phyloP scores from a whole-genome alignment of 2,113 vertebrate species.

The Neodontobutis hainanensis region DNA sequence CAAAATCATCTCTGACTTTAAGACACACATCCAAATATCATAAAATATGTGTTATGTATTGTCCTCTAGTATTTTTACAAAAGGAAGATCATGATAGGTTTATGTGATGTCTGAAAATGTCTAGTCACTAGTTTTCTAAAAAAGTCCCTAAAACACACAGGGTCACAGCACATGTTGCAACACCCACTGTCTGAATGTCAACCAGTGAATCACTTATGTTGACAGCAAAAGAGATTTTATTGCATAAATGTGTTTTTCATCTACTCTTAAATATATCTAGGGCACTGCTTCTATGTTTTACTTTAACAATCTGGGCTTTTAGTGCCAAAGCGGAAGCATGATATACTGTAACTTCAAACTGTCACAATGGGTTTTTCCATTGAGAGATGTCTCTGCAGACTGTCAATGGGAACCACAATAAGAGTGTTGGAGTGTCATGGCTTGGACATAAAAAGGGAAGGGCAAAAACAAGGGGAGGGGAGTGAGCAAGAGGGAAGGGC shows the following conservation, averaged over 20 bases:
- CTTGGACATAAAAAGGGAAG: slow-evolving; percentile 27
- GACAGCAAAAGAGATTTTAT: neutral
- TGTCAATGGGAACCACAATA: neutral
- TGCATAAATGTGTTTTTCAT: slow-evolving; percentile 5
- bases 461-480: slow-evolving; percentile 9
- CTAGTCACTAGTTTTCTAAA: neutral
- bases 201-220: neutral
- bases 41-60: neutral
- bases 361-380: neutral
- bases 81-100: neutral
- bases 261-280: neutral
- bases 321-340: neutral
- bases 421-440: neutral
- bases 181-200: slow-evolving; percentile 1
- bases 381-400: neutral
- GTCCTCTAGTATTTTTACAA: neutral
- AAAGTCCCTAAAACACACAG: neutral
- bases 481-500: slow-evolving; percentile 22
- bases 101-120: neutral
- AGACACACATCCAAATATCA: no score
- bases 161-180: neutral
- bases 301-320: slow-evolving; percentile 15
- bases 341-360: slow-evolving; percentile 12
- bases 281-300: neutral
- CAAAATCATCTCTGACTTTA: no score